Evolutionary conservation across 1,140 invertebrate genomes (phyloP), one percentile per base, ranked within the genome.

Genomic region (Ooceraea biroi): DNA sequence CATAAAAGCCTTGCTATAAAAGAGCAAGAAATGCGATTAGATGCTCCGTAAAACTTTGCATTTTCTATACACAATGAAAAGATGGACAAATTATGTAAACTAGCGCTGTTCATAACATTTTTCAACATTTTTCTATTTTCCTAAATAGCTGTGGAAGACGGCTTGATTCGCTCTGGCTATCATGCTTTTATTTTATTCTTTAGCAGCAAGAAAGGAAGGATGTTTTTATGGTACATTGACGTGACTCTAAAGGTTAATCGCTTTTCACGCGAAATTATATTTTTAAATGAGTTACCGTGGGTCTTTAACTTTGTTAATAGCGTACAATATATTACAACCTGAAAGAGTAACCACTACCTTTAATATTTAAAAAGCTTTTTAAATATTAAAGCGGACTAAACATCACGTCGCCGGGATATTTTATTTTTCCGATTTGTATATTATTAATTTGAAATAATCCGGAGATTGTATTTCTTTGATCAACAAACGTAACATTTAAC

Each of bases 381-480:
- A n/a, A n/a, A n/a, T n/a, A n/a, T n/a, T 44, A 17, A 25, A 5
- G 22, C 17, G 19, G 46, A 69, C 8, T 30, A 4, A 69, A 68
- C 46, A 14, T 25, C 14, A 19, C n/a, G 19, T 48, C 14, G 36
- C 36, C 41, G 22, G 4, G 17, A 46, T 27, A 69, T 14, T 30
- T 22, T 14, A 30, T 12, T 50, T 50, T 14, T 14, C 7, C 1
- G 12, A 36, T 36, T 3, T 27, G 0, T 48, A 46, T 61, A 1
- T 30, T 72, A 30, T 69, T 69, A 52, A 48, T 61, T 61, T 65
- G 1, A 2, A 52, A 65, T 50, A 77, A 65, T 58, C 7, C 3
- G 36, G 1, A 27, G 8, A 27, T 30, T 10, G 25, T 46, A 8
- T 46, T 22, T 17, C 1, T 25, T 66, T 46, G 44, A 48, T 8